Evolutionary conservation across 2,888 invertebrate species (phyloP), one percentile per base, ranked within the genome.

Genomic region (Lochmaea capreae): DNA sequence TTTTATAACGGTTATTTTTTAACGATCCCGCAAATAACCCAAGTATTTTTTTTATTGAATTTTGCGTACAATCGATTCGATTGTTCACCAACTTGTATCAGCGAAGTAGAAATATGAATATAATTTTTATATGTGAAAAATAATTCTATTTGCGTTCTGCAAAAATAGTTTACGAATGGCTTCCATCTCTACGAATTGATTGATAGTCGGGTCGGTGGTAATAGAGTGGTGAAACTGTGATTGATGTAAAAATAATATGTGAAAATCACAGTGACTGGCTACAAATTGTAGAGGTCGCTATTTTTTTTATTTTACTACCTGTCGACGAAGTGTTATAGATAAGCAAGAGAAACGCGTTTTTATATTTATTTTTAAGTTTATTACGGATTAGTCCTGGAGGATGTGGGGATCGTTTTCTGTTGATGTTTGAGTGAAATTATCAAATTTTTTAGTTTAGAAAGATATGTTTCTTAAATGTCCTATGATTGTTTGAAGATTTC

Each of bases 231-330:
- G 86, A 86, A 85, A 83, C 80, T 54, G 71, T 85, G 86, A 86
- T 86, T 85, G 85, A 86, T 86, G 85, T 85, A 84, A 85, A 85
- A 85, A 85, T 86, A 85, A 85, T 86, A 85, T 85, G 85, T 85
- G 86, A 86, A 85, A 86, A 86, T 86, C 86, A 85, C 82, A 85
- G 83, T 85, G 85, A 85, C 85, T 85, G 82, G 82, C 80, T 82
- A 85, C 80, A 80, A 82, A 81, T 81, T 80, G 80, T 79, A 77
- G 77, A 76, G 78, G 59, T 74, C 76, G 62, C 69, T 39, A 54
- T 67, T 22, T 72, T 57, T 43, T 65, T 71, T 65, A 65, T 71
- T 71, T 46, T 57, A 71, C 71, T 71, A 71, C 65, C 71, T 71
- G 71, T 71, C 71, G 58, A 54, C 70, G 59, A 33, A 14, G 12